Percentiles rank a stretch among this genome's conserved stretches.
Conservation (phyloP, 1,140 invertebrate species). For the Streblospio benedicti region DNA sequence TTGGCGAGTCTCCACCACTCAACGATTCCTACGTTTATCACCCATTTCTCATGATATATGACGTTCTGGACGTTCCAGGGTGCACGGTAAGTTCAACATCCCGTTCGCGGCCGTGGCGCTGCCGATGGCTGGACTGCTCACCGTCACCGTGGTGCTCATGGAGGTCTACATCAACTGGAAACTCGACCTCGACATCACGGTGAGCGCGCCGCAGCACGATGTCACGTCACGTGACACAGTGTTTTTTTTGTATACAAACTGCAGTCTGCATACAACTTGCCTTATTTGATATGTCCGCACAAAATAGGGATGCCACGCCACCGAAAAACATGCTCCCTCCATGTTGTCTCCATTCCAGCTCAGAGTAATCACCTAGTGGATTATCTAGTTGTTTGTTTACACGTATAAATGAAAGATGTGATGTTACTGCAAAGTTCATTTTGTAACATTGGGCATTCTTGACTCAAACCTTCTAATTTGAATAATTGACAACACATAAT, state of each 20-base stretch:
- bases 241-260: not conserved
- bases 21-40: not conserved
- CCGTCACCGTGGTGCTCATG: conserved; percentile 20
- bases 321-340: not conserved
- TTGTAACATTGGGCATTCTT: no score
- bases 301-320: not conserved
- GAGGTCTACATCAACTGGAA: conserved; percentile 29
- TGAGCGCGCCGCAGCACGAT: not conserved
- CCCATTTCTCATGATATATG: not conserved
- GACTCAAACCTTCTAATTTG: no score
- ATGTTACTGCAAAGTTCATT: no score
- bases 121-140: conserved; percentile 21
- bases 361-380: no score
- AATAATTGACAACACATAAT: no score
- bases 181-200: conserved; percentile 22
- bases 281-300: conserved; percentile 2
- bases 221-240: not conserved
- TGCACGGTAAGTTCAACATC: conserved; percentile 22
- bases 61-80: conserved; percentile 22
- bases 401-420: no score
- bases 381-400: no score
- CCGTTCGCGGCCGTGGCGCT: conserved; percentile 27
- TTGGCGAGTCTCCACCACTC: no score
- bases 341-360: no score
- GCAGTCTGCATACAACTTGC: no score